Evolutionary conservation across 2,797 vertebrate species (phyloP).

Genomic region (Sebastes hubbsi): DNA sequence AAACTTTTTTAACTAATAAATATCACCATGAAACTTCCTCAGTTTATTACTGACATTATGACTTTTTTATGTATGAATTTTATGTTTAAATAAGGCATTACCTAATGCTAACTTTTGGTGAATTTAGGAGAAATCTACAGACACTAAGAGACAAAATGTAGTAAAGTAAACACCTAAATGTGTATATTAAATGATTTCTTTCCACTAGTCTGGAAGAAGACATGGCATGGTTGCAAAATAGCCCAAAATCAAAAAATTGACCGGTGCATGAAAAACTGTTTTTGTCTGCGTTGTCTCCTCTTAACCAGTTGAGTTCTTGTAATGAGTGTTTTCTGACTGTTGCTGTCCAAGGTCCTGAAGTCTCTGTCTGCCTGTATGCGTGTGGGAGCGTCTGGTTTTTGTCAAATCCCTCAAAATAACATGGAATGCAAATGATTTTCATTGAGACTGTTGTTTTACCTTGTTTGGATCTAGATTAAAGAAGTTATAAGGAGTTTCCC

Average conservation of each 20-base stretch:
- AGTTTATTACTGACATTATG: neutral
- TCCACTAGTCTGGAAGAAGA: neutral
- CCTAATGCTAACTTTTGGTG: neutral
- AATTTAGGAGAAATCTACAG: neutral
- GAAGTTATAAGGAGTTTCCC: neutral
- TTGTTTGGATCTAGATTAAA: neutral
- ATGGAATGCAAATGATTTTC: neutral
- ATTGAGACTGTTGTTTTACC: neutral
- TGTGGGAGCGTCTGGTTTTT: neutral
- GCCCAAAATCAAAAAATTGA: neutral
- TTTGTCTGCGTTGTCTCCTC: too few relatives aligned
- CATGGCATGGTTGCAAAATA: neutral
- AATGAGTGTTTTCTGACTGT: neutral
- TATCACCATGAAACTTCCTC: neutral
- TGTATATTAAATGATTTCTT: too few relatives aligned
- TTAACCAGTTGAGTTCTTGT: neutral
- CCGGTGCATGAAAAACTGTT: too few relatives aligned
- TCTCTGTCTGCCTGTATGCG: neutral
- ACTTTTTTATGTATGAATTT: neutral
- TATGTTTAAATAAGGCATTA: too few relatives aligned
- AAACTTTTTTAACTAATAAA: neutral
- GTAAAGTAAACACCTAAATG: too few relatives aligned
- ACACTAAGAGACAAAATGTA: neutral
- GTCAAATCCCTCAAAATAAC: neutral
- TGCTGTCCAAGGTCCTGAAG: constrained; percentile 32